These are phyloP conservation scores for Cichladusa arquata DNA, from an alignment of 2,113 vertebrate genomes.

Conservation along the genomic window DNA sequence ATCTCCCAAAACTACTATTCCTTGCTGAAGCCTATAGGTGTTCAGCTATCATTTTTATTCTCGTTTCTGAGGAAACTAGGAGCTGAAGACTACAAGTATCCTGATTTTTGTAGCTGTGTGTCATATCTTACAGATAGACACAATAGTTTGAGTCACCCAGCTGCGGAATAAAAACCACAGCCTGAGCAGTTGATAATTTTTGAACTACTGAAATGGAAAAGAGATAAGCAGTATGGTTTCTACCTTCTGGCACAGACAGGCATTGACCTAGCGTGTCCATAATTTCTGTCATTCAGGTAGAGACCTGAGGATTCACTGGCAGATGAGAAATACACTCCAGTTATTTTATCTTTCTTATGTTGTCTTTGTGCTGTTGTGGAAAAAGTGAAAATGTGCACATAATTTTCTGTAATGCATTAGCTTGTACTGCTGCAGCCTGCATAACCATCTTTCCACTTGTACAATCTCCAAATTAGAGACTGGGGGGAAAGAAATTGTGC, in stretches of 20 bases:
- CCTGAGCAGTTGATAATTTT: not conserved
- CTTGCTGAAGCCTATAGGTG: not conserved
- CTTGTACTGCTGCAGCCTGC: not conserved
- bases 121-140: not conserved
- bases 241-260: not conserved
- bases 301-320: not conserved
- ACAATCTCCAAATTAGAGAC: not conserved
- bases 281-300: not conserved
- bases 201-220: not conserved
- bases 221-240: not conserved
- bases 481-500: not conserved
- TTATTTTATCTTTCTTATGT: not conserved
- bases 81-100: not conserved
- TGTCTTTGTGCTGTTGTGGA: not conserved
- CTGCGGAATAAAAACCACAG: not conserved
- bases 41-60: not conserved
- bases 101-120: not conserved
- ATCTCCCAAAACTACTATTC: not conserved
- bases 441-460: not conserved
- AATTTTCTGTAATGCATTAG: not conserved
- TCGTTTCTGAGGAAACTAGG: not conserved
- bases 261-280: not conserved
- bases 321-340: not conserved
- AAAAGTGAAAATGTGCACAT: not conserved
- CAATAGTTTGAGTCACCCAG: not conserved